A percentile compares a stretch with the other conserved stretches of the same genome.
Conservation (phyloP, 2,113 vertebrate genomes). For the Fregata magnificens region DNA sequence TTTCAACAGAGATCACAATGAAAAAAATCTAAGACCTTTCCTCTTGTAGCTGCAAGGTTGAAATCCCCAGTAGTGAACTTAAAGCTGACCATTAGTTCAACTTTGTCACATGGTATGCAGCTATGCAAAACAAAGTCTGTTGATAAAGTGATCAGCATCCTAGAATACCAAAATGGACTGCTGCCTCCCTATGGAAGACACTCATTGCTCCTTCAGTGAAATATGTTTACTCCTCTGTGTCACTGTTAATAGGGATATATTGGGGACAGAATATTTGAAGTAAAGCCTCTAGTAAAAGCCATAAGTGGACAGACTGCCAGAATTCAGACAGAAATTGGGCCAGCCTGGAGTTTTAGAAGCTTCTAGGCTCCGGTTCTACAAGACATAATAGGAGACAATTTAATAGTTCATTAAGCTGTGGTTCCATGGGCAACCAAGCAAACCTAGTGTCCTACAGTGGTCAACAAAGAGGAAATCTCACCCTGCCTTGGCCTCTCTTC, state of each 20-base stretch:
- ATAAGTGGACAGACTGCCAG: neutral
- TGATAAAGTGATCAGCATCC: neutral
- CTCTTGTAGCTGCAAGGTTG: neutral
- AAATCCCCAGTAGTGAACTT: neutral
- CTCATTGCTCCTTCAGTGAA: neutral
- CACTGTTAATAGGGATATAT: neutral
- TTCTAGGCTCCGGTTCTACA: neutral
- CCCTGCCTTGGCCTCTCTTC: neutral
- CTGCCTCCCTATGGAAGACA: neutral
- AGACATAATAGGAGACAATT: neutral
- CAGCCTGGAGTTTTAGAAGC: neutral
- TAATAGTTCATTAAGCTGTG: neutral
- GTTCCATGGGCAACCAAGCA: neutral
- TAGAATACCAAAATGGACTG: neutral
- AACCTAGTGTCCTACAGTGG: neutral
- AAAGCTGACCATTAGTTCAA: neutral
- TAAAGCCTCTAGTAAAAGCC: neutral
- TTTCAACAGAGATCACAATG: neutral
- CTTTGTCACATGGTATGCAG: neutral
- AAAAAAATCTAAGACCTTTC: neutral
- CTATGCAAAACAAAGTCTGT: neutral
- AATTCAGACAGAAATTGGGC: neutral
- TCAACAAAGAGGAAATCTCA: neutral
- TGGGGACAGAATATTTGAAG: neutral
- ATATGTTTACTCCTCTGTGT: neutral